Base-by-base conservation (phyloP, 2,888 invertebrate species). In the Plagodis dolabraria region DNA sequence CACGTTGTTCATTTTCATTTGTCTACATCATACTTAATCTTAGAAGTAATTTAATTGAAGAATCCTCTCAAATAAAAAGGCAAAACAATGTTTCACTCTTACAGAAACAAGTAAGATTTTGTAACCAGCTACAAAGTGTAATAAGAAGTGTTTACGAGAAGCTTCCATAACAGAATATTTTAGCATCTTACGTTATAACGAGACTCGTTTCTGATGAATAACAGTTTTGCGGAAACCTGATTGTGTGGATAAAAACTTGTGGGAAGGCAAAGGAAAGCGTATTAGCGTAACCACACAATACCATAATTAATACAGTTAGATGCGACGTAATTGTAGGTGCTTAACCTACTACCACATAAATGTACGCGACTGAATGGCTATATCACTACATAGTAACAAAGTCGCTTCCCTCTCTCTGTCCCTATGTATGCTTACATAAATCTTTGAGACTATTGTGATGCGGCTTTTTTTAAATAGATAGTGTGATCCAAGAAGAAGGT, bases 101-200 rank as follows among this genome's bases (percentile, higher is more conserved):
- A 2, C 12, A 6, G n/a, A 34, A 47, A 53, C 45, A 59, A 49
- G 42, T 48, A 5, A 57, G 43, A 62, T 64, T 58, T 60, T 54
- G 58, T 64, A 64, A 64, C 57, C 35, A 53, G 63, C 64, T 60
- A 63, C 60, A 47, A 46, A 62, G 57, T 46, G 33, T 55, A 54
- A 57, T 35, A 49, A 50, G 33, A 22, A 5, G 46, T 59, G 59
- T 61, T 57, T 60, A 47, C 52, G n/a, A 42, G 49, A n/a, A 22
- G 22, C 38, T 38, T 33, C 40, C 34, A 11, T 35, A 22, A 47
- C 59, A 59, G 47, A 49, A 22, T 44, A 47, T 33, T 42, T 22
- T 10, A 47, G 7, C 36, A 47, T 33, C 12, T 42, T 59, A 49
- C 47, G 38, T 54, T 49, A 47, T 40, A 48, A 50, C 51, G 11